These are phyloP conservation scores for Catostomus latipinnis DNA, from an alignment of 2,797 vertebrate species.

Conservation along the genomic window DNA sequence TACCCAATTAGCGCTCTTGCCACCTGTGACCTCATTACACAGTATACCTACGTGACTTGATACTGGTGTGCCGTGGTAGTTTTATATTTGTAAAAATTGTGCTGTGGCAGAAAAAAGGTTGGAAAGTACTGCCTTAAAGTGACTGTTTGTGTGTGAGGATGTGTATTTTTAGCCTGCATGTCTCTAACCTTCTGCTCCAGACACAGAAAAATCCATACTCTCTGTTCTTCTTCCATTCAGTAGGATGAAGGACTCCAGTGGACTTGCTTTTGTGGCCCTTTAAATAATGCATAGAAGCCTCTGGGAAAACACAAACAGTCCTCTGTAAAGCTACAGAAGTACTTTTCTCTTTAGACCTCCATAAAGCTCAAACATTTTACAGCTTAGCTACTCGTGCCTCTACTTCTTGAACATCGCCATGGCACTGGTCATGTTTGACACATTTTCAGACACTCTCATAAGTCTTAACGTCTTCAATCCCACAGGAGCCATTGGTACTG, in stretches of 20 bases:
- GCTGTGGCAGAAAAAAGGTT: too few relatives aligned
- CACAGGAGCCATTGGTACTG: constrained; percentile 20
- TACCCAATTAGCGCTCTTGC: too few relatives aligned
- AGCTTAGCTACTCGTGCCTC: constrained; percentile 13
- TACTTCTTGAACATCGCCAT: neutral
- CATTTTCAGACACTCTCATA: neutral
- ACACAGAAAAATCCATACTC: constrained; percentile 50
- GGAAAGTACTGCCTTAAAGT: constrained; percentile 1
- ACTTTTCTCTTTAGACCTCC: constrained; percentile 13
- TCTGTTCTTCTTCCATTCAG: constrained; percentile 38
- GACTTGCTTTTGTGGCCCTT: constrained; percentile 27
- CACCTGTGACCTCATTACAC: too few relatives aligned
- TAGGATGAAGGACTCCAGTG: constrained; percentile 42
- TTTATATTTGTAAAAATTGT: too few relatives aligned
- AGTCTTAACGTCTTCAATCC: neutral
- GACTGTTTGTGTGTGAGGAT: neutral
- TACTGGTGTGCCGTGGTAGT: too few relatives aligned
- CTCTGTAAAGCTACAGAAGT: constrained; percentile 37
- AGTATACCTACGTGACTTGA: too few relatives aligned
- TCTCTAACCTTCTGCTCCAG: constrained; percentile 32
- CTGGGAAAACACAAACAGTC: constrained; percentile 42
- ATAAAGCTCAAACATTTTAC: constrained; percentile 32
- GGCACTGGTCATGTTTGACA: neutral
- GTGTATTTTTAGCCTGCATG: constrained; percentile 41
- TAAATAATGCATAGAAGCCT: constrained; percentile 58